phyloP scores from a whole-genome alignment of 2,888 invertebrate species.

The Dolichopus griseipennis region DNA sequence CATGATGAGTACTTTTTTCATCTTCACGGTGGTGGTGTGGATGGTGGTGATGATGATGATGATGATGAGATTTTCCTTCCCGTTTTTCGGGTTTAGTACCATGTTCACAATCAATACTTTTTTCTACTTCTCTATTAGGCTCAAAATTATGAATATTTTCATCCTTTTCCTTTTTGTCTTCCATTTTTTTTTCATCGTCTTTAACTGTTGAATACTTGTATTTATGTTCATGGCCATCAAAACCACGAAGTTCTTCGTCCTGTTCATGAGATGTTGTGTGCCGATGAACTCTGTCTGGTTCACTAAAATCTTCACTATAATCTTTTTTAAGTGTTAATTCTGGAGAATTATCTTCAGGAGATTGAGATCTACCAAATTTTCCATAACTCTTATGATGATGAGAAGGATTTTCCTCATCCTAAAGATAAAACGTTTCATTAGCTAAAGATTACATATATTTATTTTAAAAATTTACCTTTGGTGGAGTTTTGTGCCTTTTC shows the following conservation, averaged over 20 bases:
- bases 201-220: neutral
- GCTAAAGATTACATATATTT: neutral
- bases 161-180: slow-evolving; percentile 22
- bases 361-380: slow-evolving; percentile 25
- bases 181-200: slow-evolving; percentile 14
- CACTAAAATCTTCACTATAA: neutral
- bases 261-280: slow-evolving; percentile 25
- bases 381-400: slow-evolving; percentile 28
- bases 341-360: neutral
- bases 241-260: slow-evolving; percentile 25
- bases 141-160: slow-evolving; percentile 15
- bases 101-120: too few relatives aligned
- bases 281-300: slow-evolving; percentile 26
- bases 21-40: neutral
- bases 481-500: slow-evolving; percentile 33
- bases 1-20: neutral
- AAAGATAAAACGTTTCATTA: neutral
- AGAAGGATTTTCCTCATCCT: slow-evolving; percentile 19
- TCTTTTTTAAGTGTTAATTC: neutral
- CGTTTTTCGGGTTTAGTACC: neutral
- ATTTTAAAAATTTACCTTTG: slow-evolving; percentile 21
- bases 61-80: neutral
- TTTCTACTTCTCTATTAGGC: neutral
- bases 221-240: neutral
- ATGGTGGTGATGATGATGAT: neutral